A percentile compares a stretch with the other conserved stretches of the same genome.
phyloP scores from a whole-genome alignment of 2,113 vertebrate species.

The Dromiciops gliroides region DNA sequence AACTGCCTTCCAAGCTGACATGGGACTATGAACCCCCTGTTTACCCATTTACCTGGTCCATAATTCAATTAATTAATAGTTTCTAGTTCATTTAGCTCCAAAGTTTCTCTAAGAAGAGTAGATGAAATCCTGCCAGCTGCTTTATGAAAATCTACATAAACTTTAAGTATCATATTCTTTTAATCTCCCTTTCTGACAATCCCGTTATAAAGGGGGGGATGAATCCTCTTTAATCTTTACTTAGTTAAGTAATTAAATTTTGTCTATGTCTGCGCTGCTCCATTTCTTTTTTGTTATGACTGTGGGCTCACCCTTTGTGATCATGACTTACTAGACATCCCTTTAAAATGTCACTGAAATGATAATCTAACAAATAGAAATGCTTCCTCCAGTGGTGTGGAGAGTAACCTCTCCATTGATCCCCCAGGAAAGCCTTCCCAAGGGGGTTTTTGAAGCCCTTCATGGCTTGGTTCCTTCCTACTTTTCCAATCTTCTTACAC shows the following conservation, averaged over 20 bases:
- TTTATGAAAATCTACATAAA: neutral
- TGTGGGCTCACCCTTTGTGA: neutral
- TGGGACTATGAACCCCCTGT: neutral
- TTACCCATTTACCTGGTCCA: neutral
- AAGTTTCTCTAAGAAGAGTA: neutral
- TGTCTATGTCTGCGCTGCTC: neutral
- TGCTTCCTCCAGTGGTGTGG: neutral
- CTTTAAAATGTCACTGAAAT: neutral
- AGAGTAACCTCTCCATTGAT: neutral
- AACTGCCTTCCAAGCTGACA: neutral
- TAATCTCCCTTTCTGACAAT: neutral
- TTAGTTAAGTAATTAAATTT: neutral
- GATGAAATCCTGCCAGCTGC: neutral
- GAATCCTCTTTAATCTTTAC: neutral
- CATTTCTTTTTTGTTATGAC: neutral
- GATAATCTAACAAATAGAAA: neutral
- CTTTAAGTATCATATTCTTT: neutral
- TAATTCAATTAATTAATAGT: neutral
- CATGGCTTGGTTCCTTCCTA: neutral
- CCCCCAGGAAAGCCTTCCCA: neutral
- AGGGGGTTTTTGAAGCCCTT: neutral
- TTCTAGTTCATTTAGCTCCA: neutral
- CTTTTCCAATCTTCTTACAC: neutral
- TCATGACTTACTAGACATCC: neutral
- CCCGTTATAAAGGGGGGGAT: neutral